These are phyloP conservation scores for Tamandua tetradactyla DNA, from an alignment of 2,797 vertebrate genomes.

Conservation along the genomic window DNA sequence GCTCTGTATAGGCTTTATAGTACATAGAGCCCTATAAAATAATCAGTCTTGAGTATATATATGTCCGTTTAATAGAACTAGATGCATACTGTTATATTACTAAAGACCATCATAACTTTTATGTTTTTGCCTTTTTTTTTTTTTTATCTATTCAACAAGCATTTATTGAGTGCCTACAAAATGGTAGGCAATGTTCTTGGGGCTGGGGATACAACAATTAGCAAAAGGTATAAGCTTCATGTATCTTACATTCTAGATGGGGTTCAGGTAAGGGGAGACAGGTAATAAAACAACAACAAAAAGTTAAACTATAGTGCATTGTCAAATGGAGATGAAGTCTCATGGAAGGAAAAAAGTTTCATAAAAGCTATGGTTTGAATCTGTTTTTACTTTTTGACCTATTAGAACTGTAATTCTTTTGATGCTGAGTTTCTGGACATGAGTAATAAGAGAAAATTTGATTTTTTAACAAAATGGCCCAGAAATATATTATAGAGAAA, in stretches of 20 bases:
- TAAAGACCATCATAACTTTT: neutral
- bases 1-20: neutral
- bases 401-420: neutral
- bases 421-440: neutral
- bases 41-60: neutral
- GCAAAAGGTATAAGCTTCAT: neutral
- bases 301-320: neutral
- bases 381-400: neutral
- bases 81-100: neutral
- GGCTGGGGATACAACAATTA: neutral
- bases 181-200: neutral
- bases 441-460: neutral
- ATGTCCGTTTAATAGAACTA: neutral
- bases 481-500: slow-evolving; percentile 22
- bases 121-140: too few relatives aligned
- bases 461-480: neutral
- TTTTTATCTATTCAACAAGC: neutral
- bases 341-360: neutral
- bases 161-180: neutral
- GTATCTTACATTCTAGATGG: neutral
- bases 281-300: neutral
- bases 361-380: neutral
- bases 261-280: neutral
- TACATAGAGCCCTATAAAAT: neutral
- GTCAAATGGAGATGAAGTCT: neutral